phyloP scores from a whole-genome alignment of 2,797 vertebrate species.

The Sebastes iracundus region DNA sequence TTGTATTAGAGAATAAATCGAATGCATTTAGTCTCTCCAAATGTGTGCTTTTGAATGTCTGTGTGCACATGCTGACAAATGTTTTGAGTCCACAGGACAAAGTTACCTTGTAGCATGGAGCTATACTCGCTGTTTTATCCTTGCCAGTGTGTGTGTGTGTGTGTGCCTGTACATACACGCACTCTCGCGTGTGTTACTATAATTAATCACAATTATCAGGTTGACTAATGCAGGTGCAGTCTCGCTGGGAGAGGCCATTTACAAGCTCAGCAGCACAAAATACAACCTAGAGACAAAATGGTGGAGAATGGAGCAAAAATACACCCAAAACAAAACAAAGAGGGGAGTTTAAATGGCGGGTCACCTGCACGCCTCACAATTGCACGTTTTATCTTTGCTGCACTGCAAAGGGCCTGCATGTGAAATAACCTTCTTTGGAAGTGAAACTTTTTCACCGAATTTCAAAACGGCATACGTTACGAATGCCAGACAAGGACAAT shows the following conservation, averaged over 20 bases:
- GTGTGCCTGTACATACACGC: not conserved
- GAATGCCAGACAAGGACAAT: constrained; percentile 16
- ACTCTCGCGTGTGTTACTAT: constrained; percentile 40
- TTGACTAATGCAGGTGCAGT: constrained; percentile 78
- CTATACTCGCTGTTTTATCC: constrained; percentile 21
- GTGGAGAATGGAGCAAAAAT: constrained; percentile 32
- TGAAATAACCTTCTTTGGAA: not conserved
- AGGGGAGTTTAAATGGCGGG: not conserved
- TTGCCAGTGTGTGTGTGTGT: not conserved
- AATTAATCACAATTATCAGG: constrained; percentile 82
- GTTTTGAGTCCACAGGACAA: constrained; percentile 13
- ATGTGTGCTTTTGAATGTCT: constrained; percentile 17
- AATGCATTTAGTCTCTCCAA: constrained; percentile 27
- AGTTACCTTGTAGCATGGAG: constrained; percentile 25
- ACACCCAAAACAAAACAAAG: constrained; percentile 16
- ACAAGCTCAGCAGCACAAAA: constrained; percentile 61
- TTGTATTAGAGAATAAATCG: constrained; percentile 37
- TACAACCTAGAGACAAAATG: constrained; percentile 64
- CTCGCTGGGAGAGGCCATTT: constrained; percentile 70
- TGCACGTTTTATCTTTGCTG: not conserved
- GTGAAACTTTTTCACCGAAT: not conserved
- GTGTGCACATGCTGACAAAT: not conserved
- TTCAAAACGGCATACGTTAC: not conserved
- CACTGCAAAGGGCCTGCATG: not conserved
- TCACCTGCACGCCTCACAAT: not conserved